Evolutionary conservation across 2,113 vertebrate genomes (phyloP).

Genomic region (Rousettus leschenaultii): DNA sequence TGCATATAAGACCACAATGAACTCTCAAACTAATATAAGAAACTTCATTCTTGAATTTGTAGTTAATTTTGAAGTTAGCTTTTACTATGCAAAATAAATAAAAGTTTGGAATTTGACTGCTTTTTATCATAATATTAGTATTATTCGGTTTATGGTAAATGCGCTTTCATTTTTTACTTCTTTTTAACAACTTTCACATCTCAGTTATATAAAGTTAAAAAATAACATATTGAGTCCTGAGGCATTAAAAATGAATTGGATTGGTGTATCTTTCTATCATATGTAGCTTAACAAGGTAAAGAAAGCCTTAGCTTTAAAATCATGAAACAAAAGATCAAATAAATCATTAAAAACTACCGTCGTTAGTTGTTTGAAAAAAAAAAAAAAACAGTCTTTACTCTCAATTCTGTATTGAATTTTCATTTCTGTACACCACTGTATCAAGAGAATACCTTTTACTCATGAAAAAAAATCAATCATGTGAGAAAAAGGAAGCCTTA

Average conservation of each 20-base stretch:
- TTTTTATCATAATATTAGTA: background rate
- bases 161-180: background rate
- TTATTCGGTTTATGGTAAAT: background rate
- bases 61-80: constrained; percentile 20
- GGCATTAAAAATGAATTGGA: background rate
- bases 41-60: background rate
- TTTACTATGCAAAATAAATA: background rate
- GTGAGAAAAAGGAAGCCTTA: background rate
- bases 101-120: background rate
- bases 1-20: background rate
- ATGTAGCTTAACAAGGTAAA: background rate
- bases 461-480: background rate
- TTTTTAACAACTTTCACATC: background rate
- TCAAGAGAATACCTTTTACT: background rate
- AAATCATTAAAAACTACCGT: background rate
- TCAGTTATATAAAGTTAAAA: background rate
- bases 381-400: background rate
- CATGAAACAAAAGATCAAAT: background rate
- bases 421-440: background rate
- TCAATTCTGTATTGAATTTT: background rate
- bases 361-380: background rate
- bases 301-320: background rate
- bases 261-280: background rate
- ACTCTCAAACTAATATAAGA: background rate
- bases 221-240: background rate